phyloP scores from a whole-genome alignment of 2,888 invertebrate genomes.

The Meteorus cinctellus region DNA sequence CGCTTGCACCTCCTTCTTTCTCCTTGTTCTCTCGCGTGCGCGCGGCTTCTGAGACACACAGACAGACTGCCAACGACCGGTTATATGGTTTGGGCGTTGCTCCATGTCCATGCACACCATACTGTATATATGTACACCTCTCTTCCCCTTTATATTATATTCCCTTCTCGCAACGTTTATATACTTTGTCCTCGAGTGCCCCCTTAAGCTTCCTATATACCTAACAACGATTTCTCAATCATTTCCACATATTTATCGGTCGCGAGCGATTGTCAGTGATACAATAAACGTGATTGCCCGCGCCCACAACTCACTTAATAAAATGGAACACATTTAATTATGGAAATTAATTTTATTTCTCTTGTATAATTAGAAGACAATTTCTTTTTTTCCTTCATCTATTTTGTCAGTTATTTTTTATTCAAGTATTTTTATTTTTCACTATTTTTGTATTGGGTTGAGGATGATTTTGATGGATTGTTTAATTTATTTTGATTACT shows the following conservation, averaged over 20 bases:
- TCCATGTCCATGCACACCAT: conserved; percentile 33
- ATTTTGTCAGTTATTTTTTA: no score
- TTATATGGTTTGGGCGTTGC: conserved; percentile 55
- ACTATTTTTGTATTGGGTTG: no score
- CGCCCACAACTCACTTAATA: conserved; percentile 17
- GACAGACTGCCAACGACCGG: conserved; percentile 41
- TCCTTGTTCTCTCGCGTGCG: conserved; percentile 25
- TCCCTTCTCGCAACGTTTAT: conserved; percentile 5
- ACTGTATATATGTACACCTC: conserved; percentile 29
- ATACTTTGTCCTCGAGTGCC: not conserved
- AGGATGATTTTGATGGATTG: no score
- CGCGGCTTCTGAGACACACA: conserved; percentile 31
- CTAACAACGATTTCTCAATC: conserved; percentile 45
- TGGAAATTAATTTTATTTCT: no score
- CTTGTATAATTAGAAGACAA: not conserved
- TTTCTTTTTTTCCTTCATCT: not conserved
- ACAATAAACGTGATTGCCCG: conserved; percentile 27
- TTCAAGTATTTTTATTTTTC: no score
- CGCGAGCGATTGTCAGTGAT: conserved; percentile 23
- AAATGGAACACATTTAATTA: not conserved
- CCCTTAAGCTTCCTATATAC: conserved; percentile 27
- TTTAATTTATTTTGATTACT: no score
- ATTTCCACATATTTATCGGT: conserved; percentile 42
- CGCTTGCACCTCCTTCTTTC: conserved; percentile 30
- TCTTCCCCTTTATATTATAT: conserved; percentile 21